Evolutionary conservation across 2,888 invertebrate species (phyloP), one percentile per base, ranked within the genome.

Genomic region (Tetropium fuscum): DNA sequence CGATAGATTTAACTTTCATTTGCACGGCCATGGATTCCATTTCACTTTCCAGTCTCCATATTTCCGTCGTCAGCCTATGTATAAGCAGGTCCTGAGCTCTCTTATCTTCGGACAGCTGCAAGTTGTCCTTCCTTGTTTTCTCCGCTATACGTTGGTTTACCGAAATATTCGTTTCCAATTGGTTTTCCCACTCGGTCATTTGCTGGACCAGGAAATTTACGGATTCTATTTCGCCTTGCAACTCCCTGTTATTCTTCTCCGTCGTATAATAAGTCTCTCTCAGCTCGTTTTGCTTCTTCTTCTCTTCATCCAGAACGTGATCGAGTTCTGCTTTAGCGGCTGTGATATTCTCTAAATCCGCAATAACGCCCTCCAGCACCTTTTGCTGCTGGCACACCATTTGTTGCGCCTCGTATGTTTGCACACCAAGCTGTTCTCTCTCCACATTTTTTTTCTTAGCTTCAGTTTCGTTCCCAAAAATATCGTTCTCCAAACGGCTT

Each of bases 1-100:
- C 88, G 2, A 82, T 82, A 41, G 86, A 85, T 75, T 91, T 91
- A 1, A 90, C 84, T 10, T 85, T 82, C 16, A 89, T 77, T 74
- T 93, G 92, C 64, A 88, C 87, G 45, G 85, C 83, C 63, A 90
- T 85, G 64, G 86, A 82, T 64, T 86, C 85, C 48, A 90, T 75
- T 73, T 90, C 89, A 0, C 84, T 85, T 74, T 92, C 90, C 11
- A 91, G 81, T 66, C 85, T 87, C 86, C 90, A 89, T 1, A 91
- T 87, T 77, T 91, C 90, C 51, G 87, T 86, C 76, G 86, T 88
- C 11, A 93, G 77, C 30, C 87, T 87, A 71, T 87, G 89, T 45
- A 93, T 83, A 20, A 70, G 63, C 6, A 66, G 58, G 55, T 75
- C 88, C 81, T 87, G 81, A 61, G 85, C 80, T 13, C 86, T 80